Conservation (phyloP, 2,113 vertebrate species). For the human region DNA sequence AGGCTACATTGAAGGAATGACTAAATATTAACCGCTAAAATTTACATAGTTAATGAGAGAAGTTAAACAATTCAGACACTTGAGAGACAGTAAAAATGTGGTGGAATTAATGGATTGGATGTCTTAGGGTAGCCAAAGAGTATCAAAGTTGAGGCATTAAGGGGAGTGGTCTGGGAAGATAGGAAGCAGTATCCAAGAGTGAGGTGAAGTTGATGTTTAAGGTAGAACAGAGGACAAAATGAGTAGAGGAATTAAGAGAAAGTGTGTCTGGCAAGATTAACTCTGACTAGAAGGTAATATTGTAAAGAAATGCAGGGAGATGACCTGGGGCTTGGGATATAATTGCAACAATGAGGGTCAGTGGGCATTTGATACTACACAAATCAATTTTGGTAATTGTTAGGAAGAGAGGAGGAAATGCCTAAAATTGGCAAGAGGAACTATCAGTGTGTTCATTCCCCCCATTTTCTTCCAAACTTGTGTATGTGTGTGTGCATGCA, state of each 20-base stretch:
- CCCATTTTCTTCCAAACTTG: neutral
- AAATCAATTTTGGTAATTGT: neutral
- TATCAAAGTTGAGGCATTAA: neutral
- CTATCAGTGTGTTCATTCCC: neutral
- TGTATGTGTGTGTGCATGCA: rapidly evolving
- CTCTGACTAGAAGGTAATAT: neutral
- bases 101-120: neutral
- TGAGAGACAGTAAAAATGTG: neutral
- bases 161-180: neutral
- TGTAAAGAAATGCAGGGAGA: neutral
- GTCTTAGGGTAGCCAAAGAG: neutral
- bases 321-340: neutral
- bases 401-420: neutral
- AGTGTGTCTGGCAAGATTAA: neutral
- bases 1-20: neutral
- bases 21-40: neutral
- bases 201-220: neutral
- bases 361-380: too few relatives aligned
- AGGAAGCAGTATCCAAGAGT: neutral
- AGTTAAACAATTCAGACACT: neutral
- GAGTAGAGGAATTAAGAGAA: neutral
- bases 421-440: neutral
- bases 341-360: neutral
- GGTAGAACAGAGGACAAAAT: neutral
- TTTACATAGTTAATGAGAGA: neutral